A percentile compares a stretch with the other conserved stretches of the same genome.
phyloP scores from a whole-genome alignment of 2,888 invertebrate species.

The Coecobrya sp. region DNA sequence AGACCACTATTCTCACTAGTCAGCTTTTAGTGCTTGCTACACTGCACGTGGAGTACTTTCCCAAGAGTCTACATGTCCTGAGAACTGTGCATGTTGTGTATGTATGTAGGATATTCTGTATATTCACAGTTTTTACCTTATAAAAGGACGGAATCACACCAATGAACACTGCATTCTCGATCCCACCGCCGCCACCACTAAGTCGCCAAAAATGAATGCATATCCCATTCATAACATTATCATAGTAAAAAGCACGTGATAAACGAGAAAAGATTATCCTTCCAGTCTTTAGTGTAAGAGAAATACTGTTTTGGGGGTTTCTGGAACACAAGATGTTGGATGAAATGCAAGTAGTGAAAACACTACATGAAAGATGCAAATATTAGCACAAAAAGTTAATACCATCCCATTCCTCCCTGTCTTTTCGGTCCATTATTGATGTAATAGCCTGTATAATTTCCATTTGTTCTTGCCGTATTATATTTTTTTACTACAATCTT shows the following conservation, averaged over 20 bases:
- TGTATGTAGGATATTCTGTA: not conserved
- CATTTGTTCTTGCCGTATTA: not conserved
- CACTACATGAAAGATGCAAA: not conserved
- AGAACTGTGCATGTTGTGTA: no score
- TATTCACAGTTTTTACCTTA: not conserved
- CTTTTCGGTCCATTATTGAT: slow-evolving; percentile 27
- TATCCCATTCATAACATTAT: slow-evolving; percentile 13
- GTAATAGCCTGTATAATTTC: slow-evolving; percentile 36
- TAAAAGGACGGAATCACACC: not conserved
- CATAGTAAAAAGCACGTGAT: slow-evolving; percentile 10
- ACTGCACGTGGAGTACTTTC: no score
- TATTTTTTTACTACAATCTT: not conserved
- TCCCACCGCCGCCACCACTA: not conserved
- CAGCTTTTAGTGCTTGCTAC: not conserved
- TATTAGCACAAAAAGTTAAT: slow-evolving; percentile 28
- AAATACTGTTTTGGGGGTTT: not conserved
- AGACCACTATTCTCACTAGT: slow-evolving; percentile 3
- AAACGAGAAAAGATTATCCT: slow-evolving; percentile 29
- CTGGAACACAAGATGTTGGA: not conserved
- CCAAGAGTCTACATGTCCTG: no score
- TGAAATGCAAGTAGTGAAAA: slow-evolving; percentile 2
- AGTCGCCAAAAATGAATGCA: slow-evolving; percentile 7
- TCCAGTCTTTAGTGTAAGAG: not conserved
- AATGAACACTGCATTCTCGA: not conserved
- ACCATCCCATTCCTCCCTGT: slow-evolving; percentile 7